Base-by-base conservation (phyloP, 35 echinoderm and acorn worm species). In the Apostichopus californicus region DNA sequence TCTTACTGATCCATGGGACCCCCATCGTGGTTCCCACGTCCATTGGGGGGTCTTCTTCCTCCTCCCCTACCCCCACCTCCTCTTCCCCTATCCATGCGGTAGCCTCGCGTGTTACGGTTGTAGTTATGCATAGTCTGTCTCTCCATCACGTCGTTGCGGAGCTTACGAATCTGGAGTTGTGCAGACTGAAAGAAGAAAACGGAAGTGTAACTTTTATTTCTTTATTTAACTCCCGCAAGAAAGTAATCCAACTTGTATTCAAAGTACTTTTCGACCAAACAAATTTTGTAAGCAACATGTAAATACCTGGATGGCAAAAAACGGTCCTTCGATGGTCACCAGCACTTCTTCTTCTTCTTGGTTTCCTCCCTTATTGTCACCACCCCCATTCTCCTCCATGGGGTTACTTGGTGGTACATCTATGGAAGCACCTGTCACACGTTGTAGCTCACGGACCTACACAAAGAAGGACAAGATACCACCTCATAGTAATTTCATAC, bases 361-460 rank as follows among this genome's bases (percentile, higher is more conserved):
- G 24, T 93, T 90, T 8, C 77, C 60, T 46, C 34, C 34, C 18
- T 72, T 60, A 18, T 95, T 79, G 24, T 95, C 96, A 10, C 86
- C 91, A 7, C 60, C 89, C 58, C 60, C 93, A 9, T 87, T 77
- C 26, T 92, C 93, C 34, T 85, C 87, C 56, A 92, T 87, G n/a
- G 72, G 75, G 20, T 83, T 93, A 17, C 81, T 85, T 0, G 81
- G 81, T 10, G 96, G 96, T 3, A 98, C 96, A 71, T 98, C 96
- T 34, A 98, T 92, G 24, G 90, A 85, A 77, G 96, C 94, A 54
- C 94, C 91, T 20, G 96, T 95, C 8, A 95, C 77, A 18, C 94
- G 90, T 60, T 98, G 94, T 11, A 98, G 87, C 72, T 98, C 96
- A 57, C 94, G 94, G 46, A 98, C 94, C 93, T 98, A n/a, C n/a